Evolutionary conservation across 2,113 vertebrate species (phyloP).

Genomic region (Zosterops lateralis): DNA sequence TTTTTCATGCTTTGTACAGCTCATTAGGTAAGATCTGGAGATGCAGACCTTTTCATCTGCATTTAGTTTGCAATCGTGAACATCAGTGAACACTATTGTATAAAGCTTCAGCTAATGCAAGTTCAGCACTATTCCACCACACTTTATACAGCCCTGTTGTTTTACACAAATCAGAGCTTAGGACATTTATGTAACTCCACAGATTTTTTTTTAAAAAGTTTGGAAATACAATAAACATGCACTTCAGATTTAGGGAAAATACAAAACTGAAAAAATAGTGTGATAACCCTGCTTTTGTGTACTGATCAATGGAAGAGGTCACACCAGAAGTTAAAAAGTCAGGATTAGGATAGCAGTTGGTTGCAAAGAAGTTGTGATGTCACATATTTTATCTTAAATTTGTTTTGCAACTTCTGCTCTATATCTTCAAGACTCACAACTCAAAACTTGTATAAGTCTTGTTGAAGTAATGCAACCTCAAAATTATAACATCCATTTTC

Average conservation of each 20-base stretch:
- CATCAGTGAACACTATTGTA: not conserved
- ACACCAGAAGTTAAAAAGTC: not conserved
- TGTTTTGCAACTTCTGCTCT: not conserved
- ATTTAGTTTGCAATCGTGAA: not conserved
- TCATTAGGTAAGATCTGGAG: not conserved
- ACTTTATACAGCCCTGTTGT: not conserved
- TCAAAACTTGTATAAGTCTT: not conserved
- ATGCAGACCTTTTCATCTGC: not conserved
- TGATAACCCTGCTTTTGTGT: not conserved
- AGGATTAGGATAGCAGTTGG: not conserved
- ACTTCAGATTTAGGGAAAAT: not conserved
- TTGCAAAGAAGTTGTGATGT: not conserved
- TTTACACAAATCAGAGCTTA: not conserved
- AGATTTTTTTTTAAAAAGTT: not conserved
- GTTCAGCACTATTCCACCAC: not conserved
- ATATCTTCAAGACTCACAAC: not conserved
- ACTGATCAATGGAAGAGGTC: not conserved
- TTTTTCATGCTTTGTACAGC: not conserved
- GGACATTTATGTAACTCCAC: not conserved
- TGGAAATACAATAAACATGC: not conserved
- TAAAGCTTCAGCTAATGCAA: not conserved
- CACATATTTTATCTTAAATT: not conserved
- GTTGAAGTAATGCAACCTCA: not conserved
- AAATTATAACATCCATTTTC: not conserved
- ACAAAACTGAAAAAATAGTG: not conserved